A percentile compares a stretch with the other conserved stretches of the same genome.
These are phyloP conservation scores for Dynastes grantii DNA, from an alignment of 2,888 invertebrate species.

Conservation along the genomic window DNA sequence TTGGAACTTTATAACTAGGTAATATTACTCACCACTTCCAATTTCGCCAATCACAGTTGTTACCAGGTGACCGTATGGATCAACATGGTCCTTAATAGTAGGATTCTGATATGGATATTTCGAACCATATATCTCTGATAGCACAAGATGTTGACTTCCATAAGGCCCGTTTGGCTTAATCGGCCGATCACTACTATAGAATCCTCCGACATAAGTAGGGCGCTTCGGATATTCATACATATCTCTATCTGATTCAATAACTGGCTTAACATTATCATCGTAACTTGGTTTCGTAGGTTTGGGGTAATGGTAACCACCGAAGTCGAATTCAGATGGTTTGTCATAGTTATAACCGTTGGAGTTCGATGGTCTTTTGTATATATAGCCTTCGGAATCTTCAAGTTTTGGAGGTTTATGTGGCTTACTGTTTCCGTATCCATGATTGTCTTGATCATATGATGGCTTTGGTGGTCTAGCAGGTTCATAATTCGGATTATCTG, in stretches of 20 bases:
- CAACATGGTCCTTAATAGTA: slow-evolving; percentile 63
- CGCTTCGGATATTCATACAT: slow-evolving; percentile 43
- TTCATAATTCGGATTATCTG: slow-evolving; percentile 55
- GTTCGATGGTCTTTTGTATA: slow-evolving; percentile 26
- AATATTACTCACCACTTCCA: slow-evolving; percentile 61
- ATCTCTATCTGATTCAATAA: slow-evolving; percentile 38
- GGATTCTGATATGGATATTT: slow-evolving; percentile 55
- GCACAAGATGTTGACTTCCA: slow-evolving; percentile 7
- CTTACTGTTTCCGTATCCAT: slow-evolving; percentile 1
- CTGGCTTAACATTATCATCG: slow-evolving; percentile 32
- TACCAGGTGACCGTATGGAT: slow-evolving; percentile 65
- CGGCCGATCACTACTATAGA: not conserved
- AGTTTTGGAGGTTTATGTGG: slow-evolving; percentile 18
- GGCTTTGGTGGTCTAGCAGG: slow-evolving; percentile 32
- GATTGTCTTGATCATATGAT: not conserved
- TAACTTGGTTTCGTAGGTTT: slow-evolving; percentile 10
- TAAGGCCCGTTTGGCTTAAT: slow-evolving; percentile 21
- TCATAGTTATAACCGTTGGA: slow-evolving; percentile 13
- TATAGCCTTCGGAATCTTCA: slow-evolving; percentile 10
- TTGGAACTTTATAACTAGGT: no score
- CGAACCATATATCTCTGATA: slow-evolving; percentile 45
- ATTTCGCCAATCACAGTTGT: slow-evolving; percentile 68
- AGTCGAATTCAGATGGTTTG: not conserved
- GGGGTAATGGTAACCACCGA: not conserved
- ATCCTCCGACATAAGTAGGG: slow-evolving; percentile 30